These are phyloP conservation scores for Craniophora ligustri DNA, from an alignment of 2,888 invertebrate species.

Conservation along the genomic window DNA sequence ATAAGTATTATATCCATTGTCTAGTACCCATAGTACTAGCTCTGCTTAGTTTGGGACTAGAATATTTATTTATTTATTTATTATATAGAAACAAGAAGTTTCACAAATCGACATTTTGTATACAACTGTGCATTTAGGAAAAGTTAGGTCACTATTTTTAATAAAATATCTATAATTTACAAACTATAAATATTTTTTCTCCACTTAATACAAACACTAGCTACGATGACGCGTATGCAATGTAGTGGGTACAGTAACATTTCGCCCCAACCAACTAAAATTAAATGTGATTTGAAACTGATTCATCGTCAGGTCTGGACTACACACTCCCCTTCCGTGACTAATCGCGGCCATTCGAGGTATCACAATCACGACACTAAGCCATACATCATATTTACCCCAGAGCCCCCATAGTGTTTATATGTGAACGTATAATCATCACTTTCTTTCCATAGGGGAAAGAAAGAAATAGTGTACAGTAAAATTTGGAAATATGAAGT, in stretches of 20 bases:
- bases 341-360: constrained; percentile 38
- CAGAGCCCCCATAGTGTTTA: constrained; percentile 22
- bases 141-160: too few relatives aligned
- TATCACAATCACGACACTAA: constrained; percentile 40
- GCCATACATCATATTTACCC: constrained; percentile 46
- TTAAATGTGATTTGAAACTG: constrained; percentile 30
- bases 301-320: constrained; percentile 36
- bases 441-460: constrained; percentile 3
- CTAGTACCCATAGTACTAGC: too few relatives aligned
- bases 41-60: too few relatives aligned
- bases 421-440: constrained; percentile 35
- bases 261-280: constrained; percentile 20
- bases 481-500: too few relatives aligned
- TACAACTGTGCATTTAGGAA: too few relatives aligned
- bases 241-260: not conserved
- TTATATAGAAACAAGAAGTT: too few relatives aligned
- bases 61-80: too few relatives aligned
- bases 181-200: not conserved
- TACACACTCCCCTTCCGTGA: constrained; percentile 40
- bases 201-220: not conserved
- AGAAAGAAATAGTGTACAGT: too few relatives aligned
- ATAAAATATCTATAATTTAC: too few relatives aligned
- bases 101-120: too few relatives aligned
- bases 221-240: not conserved
- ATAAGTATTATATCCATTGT: too few relatives aligned